phyloP scores from a whole-genome alignment of 2,797 vertebrate species.

The Cossypha polioptera region DNA sequence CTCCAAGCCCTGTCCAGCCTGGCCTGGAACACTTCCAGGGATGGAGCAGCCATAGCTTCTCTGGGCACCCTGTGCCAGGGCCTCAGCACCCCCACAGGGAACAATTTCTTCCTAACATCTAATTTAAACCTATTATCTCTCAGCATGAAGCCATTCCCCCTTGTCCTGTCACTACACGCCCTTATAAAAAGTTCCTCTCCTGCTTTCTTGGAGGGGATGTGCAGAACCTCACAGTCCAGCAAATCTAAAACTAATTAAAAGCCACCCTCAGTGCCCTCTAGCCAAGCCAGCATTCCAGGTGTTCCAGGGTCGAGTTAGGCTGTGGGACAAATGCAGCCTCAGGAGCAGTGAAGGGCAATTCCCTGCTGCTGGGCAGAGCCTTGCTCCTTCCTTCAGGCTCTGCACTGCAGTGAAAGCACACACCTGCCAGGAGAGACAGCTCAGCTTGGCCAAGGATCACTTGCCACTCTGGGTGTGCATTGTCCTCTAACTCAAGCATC shows the following conservation, averaged over 20 bases:
- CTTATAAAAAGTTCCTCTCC: neutral
- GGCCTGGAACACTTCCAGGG: neutral
- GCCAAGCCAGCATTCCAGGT: neutral
- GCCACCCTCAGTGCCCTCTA: neutral
- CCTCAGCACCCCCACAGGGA: neutral
- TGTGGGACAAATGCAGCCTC: neutral
- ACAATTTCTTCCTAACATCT: neutral
- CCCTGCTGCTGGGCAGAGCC: neutral
- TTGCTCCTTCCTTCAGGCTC: neutral
- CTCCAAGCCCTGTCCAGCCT: rapidly evolving
- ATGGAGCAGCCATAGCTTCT: neutral
- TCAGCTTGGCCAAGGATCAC: neutral
- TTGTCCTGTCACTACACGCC: neutral
- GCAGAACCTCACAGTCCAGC: neutral
- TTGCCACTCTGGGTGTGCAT: neutral
- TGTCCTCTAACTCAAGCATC: neutral
- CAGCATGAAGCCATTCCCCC: neutral
- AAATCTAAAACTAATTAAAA: neutral
- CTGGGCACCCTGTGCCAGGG: neutral
- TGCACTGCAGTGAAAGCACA: neutral
- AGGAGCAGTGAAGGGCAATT: neutral
- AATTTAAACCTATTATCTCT: neutral
- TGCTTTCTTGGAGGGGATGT: neutral
- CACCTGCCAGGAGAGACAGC: neutral
- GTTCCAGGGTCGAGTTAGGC: rapidly evolving